Evolutionary conservation across 2,113 vertebrate genomes (phyloP).

Genomic region (Cacatua alba): DNA sequence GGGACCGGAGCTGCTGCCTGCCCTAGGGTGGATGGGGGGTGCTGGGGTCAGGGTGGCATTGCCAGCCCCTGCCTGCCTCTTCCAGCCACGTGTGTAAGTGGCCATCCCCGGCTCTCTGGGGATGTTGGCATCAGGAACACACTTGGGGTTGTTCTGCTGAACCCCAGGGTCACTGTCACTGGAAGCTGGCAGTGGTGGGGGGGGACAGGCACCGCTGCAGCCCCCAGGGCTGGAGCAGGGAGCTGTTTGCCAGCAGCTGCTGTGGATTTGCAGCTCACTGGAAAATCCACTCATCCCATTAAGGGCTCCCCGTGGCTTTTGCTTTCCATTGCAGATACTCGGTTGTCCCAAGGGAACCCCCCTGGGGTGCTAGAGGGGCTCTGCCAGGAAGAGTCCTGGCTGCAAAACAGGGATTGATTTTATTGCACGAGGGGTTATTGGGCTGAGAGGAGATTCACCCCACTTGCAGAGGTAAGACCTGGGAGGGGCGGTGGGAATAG

Average conservation of each 20-base stretch:
- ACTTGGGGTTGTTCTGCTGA: not conserved
- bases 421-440: accelerated
- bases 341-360: not conserved
- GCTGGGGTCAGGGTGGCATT: accelerated
- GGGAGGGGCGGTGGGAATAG: not conserved
- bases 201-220: no score
- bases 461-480: not conserved
- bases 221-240: not conserved
- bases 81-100: not conserved
- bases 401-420: not conserved
- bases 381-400: not conserved
- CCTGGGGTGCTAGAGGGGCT: not conserved
- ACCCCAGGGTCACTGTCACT: not conserved
- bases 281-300: conserved; percentile 67
- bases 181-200: not conserved
- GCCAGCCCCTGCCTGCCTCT: not conserved
- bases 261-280: conserved; percentile 32
- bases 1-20: not conserved
- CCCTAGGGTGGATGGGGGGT: not conserved
- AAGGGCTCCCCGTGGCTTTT: conserved; percentile 27
- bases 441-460: not conserved
- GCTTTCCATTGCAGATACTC: conserved; percentile 16
- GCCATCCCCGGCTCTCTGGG: not conserved
- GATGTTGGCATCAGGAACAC: not conserved
- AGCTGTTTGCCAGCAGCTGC: not conserved